Percentiles rank a stretch among this genome's conserved stretches.
These are phyloP conservation scores for Brachionus sp. DNA, from an alignment of 1,140 invertebrate genomes.

Conservation along the genomic window DNA sequence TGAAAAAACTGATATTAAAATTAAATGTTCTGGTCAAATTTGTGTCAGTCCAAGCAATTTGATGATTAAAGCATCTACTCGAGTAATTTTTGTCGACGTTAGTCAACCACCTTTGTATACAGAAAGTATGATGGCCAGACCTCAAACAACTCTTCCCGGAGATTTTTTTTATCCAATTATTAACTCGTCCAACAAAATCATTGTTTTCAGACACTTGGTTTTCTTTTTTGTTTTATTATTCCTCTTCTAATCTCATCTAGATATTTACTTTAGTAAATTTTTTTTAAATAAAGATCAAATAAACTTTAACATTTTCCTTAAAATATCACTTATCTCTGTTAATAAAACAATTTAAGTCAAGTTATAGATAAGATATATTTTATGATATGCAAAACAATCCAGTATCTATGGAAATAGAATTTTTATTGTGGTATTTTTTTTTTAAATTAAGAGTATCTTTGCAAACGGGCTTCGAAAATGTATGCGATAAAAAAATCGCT, in stretches of 20 bases:
- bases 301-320: background rate
- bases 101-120: slow-evolving; percentile 20
- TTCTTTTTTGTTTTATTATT: slow-evolving; percentile 7
- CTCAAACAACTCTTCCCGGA: background rate
- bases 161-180: slow-evolving; percentile 13
- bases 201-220: background rate
- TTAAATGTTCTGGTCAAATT: background rate
- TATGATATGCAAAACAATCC: background rate
- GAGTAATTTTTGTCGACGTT: slow-evolving; percentile 21
- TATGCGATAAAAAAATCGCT: background rate
- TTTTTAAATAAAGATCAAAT: background rate
- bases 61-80: background rate
- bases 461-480: background rate
- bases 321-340: too few species aligned
- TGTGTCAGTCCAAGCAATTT: background rate
- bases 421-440: background rate
- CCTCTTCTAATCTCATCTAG: background rate
- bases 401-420: background rate
- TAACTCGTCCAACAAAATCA: background rate
- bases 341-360: background rate
- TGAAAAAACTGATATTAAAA: background rate
- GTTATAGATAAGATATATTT: background rate
- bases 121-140: slow-evolving; percentile 6
- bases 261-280: background rate
- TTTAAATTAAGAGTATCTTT: background rate